These are phyloP conservation scores for Ispidina picta DNA, from an alignment of 2,797 vertebrate genomes.

Conservation along the genomic window DNA sequence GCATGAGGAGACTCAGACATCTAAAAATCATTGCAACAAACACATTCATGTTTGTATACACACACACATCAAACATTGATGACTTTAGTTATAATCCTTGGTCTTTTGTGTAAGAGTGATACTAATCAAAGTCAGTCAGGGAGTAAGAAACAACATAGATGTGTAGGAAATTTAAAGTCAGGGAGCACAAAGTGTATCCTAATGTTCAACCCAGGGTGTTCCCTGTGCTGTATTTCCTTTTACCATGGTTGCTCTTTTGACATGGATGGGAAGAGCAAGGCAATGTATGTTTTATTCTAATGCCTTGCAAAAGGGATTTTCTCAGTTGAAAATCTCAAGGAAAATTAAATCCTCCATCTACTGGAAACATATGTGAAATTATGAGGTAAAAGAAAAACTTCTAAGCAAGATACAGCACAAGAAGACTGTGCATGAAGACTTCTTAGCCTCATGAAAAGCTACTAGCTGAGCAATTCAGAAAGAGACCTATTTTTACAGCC, in stretches of 20 bases:
- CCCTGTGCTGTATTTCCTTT: background rate
- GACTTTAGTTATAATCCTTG: background rate
- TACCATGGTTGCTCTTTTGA: background rate
- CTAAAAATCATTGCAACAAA: background rate
- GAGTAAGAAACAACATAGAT: background rate
- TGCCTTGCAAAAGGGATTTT: background rate
- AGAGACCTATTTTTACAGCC: background rate
- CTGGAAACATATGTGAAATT: background rate
- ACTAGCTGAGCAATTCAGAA: background rate
- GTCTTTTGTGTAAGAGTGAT: background rate
- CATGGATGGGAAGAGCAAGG: background rate
- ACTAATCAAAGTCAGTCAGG: background rate
- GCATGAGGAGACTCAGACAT: background rate
- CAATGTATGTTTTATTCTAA: background rate
- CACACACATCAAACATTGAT: background rate
- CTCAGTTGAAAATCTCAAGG: background rate
- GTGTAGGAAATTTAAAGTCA: background rate
- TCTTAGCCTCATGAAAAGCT: background rate
- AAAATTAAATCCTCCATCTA: background rate
- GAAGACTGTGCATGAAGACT: background rate
- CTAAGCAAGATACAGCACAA: background rate
- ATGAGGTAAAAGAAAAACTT: background rate
- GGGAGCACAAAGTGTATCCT: accelerated
- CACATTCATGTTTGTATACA: background rate
- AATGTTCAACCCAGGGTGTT: background rate